Conservation (phyloP, 2,888 invertebrate genomes). For the Frankliniella intonsa region DNA sequence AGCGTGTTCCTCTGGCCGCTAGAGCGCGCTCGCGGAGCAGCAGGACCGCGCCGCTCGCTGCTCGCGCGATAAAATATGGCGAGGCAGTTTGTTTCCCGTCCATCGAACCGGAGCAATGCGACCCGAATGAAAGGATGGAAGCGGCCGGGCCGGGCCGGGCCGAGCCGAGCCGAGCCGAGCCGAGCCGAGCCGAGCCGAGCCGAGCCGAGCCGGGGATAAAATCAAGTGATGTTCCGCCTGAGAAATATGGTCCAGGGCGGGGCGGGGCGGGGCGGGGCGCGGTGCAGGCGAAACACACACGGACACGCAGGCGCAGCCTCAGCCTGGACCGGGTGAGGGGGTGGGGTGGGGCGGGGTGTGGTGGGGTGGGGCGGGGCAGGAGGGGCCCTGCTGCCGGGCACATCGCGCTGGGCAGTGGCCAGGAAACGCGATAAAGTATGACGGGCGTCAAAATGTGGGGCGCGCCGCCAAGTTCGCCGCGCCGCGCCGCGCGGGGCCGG, state of each 20-base stretch:
- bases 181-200: neutral
- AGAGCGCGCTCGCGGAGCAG: too few relatives aligned
- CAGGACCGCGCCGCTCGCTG: neutral
- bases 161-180: too few relatives aligned
- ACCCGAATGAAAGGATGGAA: neutral
- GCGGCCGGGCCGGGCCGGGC: neutral
- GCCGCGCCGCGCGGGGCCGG: neutral
- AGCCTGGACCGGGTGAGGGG: too few relatives aligned
- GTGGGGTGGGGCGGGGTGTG: too few relatives aligned
- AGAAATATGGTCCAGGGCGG: neutral
- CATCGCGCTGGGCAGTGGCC: neutral
- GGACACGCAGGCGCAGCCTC: too few relatives aligned
- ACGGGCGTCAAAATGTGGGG: neutral
- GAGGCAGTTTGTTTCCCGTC: slow-evolving; percentile 10
- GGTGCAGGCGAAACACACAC: too few relatives aligned
- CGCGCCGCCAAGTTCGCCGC: too few relatives aligned
- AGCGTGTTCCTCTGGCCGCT: too few relatives aligned
- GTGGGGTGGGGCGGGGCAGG: too few relatives aligned
- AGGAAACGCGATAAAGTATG: slow-evolving; percentile 17
- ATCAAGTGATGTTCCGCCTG: neutral
- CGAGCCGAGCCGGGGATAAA: neutral
- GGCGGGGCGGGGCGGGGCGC: too few relatives aligned
- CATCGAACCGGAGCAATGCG: slow-evolving; percentile 14
- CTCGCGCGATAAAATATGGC: neutral
- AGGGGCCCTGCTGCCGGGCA: too few relatives aligned